phyloP scores from a whole-genome alignment of 2,888 invertebrate species.

The Trachelus iudaicus region DNA sequence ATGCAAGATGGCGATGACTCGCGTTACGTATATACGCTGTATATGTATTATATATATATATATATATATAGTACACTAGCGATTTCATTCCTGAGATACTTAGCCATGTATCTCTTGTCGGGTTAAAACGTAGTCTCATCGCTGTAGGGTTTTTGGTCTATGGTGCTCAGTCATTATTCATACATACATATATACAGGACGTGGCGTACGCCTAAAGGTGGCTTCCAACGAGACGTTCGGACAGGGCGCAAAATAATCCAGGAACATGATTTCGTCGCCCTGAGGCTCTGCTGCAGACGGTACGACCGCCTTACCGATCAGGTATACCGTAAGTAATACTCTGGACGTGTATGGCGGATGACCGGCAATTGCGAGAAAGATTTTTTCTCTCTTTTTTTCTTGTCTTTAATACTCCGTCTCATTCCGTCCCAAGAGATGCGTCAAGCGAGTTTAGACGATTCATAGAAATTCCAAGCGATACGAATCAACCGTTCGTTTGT shows the following conservation, averaged over 20 bases:
- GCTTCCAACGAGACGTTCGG: background rate
- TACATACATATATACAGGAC: constrained; percentile 2
- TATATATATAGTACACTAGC: no score
- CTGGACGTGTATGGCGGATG: background rate
- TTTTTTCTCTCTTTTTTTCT: no score
- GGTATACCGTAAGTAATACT: constrained; percentile 1
- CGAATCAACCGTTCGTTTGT: no score
- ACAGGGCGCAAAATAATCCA: background rate
- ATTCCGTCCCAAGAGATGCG: no score
- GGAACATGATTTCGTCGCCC: background rate
- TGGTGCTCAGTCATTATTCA: constrained; percentile 9
- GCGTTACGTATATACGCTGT: no score
- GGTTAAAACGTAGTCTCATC: background rate
- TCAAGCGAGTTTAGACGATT: no score
- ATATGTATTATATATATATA: no score
- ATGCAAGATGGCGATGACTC: no score
- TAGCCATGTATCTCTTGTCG: background rate
- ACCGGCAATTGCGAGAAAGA: constrained; percentile 1
- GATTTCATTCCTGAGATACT: no score
- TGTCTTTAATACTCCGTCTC: no score
- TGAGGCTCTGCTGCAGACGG: background rate
- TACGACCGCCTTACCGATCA: background rate
- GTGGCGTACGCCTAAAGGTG: background rate
- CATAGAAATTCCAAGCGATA: no score
- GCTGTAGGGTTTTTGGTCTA: constrained; percentile 20